Evolutionary conservation across 1,140 invertebrate genomes (phyloP).

Genomic region (Pseudomyrmex cubaensis): DNA sequence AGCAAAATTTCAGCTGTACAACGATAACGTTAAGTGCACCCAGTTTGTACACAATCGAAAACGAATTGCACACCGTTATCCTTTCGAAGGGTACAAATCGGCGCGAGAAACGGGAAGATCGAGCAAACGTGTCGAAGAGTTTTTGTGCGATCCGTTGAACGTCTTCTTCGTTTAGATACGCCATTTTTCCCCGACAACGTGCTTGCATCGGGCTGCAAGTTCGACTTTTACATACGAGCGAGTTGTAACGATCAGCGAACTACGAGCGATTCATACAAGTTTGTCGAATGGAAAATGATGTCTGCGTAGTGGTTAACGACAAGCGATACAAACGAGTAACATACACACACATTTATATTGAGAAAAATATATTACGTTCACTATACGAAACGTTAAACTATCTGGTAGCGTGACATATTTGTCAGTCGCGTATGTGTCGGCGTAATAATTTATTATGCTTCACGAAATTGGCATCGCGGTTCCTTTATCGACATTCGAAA

Average conservation of each 20-base stretch:
- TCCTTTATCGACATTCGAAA: conserved; percentile 9
- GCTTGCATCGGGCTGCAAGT: conserved; percentile 24
- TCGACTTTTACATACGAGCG: conserved; percentile 41
- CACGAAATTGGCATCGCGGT: conserved; percentile 34
- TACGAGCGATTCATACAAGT: conserved; percentile 42
- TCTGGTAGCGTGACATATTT: conserved; percentile 35
- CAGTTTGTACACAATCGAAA: conserved; percentile 46
- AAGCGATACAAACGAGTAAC: conserved; percentile 23
- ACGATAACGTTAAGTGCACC: conserved; percentile 5
- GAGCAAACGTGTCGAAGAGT: conserved; percentile 41
- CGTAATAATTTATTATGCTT: conserved; percentile 47
- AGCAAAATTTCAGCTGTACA: conserved; percentile 14
- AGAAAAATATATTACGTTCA: conserved; percentile 54
- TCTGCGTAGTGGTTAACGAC: conserved; percentile 35
- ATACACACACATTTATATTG: neutral
- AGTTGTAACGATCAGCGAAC: conserved; percentile 33
- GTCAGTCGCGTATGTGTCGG: neutral
- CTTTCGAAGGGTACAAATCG: conserved; percentile 51
- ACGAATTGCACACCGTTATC: conserved; percentile 40
- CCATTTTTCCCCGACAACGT: neutral
- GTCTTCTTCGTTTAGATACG: conserved; percentile 27
- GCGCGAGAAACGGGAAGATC: conserved; percentile 9
- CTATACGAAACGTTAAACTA: conserved; percentile 43
- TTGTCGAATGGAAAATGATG: conserved; percentile 40
- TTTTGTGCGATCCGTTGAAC: conserved; percentile 45